Conservation (phyloP, 23 tunicate genomes). For the Corella eumyota region DNA sequence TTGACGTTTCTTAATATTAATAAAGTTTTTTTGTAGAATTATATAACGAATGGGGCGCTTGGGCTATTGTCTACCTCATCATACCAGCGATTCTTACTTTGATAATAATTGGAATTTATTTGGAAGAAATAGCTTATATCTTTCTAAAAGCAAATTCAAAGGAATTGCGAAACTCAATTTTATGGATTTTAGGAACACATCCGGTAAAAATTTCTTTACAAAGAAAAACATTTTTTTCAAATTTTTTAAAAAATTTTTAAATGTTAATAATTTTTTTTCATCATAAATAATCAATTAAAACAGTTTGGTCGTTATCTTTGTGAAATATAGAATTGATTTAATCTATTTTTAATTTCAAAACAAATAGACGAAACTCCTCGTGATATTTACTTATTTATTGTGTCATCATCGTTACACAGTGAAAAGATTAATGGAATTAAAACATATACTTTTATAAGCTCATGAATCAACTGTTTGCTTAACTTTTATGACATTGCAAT, state of each 20-base stretch:
- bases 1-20: too few species aligned
- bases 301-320: too few species aligned
- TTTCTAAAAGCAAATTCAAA: constrained; percentile 73
- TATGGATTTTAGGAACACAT: constrained; percentile 68
- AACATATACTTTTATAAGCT: too few species aligned
- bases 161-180: constrained; percentile 51
- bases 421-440: too few species aligned
- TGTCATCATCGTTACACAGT: too few species aligned
- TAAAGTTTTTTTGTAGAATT: constrained; percentile 33
- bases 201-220: constrained; percentile 35
- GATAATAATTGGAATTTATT: constrained; percentile 46
- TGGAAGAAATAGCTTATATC: constrained; percentile 70
- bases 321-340: too few species aligned
- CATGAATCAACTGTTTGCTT: too few species aligned
- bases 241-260: neutral
- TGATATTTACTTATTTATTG: too few species aligned
- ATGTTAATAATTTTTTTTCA: too few species aligned
- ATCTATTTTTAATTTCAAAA: neutral
- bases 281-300: too few species aligned
- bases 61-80: constrained; percentile 56
- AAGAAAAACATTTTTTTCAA: neutral
- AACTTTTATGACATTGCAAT: too few species aligned
- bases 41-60: constrained; percentile 57
- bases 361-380: too few species aligned
- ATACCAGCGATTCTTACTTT: constrained; percentile 36